phyloP scores from a whole-genome alignment of 2,113 vertebrate genomes.

The Vulpes lagopus region DNA sequence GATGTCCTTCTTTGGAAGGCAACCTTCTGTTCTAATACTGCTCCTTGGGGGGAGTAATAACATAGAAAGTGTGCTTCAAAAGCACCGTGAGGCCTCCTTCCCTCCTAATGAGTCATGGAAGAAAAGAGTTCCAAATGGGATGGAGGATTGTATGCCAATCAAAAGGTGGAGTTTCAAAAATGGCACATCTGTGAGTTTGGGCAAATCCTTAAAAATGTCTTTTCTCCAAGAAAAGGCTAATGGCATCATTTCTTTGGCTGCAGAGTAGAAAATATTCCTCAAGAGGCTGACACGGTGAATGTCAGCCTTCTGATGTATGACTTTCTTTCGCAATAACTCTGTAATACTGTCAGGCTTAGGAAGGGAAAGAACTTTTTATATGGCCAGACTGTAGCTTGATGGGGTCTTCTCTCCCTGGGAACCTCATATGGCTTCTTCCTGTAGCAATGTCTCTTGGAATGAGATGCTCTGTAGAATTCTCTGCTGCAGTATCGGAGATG shows the following conservation, averaged over 20 bases:
- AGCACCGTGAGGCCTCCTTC: neutral
- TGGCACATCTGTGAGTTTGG: neutral
- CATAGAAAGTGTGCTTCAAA: neutral
- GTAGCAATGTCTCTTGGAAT: neutral
- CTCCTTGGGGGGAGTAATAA: neutral
- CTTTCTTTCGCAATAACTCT: neutral
- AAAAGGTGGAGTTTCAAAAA: neutral
- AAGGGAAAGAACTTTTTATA: neutral
- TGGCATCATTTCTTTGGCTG: constrained; percentile 37
- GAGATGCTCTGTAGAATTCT: neutral
- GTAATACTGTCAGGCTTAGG: neutral
- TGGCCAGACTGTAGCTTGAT: neutral
- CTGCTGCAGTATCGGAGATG: neutral
- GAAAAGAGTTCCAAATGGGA: neutral
- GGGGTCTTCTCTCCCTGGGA: neutral
- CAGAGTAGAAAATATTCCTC: constrained; percentile 40
- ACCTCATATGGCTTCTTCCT: neutral
- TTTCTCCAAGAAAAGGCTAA: constrained; percentile 36
- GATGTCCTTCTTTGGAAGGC: neutral
- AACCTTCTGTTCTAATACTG: neutral
- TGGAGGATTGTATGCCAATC: neutral
- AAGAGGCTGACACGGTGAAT: neutral
- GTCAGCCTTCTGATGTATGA: neutral
- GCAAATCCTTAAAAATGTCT: constrained; percentile 15
- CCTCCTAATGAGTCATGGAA: neutral